phyloP scores from a whole-genome alignment of 2,797 vertebrate genomes.

The Diplodus puntazzo region DNA sequence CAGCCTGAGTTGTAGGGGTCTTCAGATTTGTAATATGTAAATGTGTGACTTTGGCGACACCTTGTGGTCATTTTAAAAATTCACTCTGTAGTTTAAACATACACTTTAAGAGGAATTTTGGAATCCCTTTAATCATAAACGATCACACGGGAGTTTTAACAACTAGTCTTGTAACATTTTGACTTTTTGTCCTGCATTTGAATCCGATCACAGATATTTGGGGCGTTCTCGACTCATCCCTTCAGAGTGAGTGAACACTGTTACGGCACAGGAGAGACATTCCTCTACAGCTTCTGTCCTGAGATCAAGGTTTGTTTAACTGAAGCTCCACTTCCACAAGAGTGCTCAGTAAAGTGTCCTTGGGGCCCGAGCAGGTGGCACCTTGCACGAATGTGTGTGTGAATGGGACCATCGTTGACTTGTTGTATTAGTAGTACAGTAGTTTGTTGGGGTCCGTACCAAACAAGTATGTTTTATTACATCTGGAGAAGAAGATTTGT shows the following conservation, averaged over 20 bases:
- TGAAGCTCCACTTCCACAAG: too few relatives aligned
- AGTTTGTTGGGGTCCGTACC: too few relatives aligned
- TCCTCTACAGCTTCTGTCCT: conserved; percentile 96
- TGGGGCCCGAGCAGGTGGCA: too few relatives aligned
- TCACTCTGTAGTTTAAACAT: background rate
- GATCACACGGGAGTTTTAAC: background rate
- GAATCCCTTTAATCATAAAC: background rate
- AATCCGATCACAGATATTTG: conserved; percentile 88
- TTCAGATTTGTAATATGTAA: background rate
- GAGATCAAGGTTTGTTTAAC: conserved; percentile 91
- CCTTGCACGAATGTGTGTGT: too few relatives aligned
- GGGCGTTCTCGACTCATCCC: conserved; percentile 95
- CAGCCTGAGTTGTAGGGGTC: background rate
- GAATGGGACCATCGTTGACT: too few relatives aligned
- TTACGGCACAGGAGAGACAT: conserved; percentile 98
- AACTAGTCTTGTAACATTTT: too few relatives aligned
- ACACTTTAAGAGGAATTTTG: background rate
- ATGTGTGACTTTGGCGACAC: background rate
- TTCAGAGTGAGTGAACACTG: conserved; percentile 97
- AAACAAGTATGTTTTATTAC: too few relatives aligned
- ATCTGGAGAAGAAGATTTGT: too few relatives aligned
- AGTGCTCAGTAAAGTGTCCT: too few relatives aligned
- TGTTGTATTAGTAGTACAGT: too few relatives aligned
- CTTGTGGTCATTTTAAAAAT: conserved; percentile 9
- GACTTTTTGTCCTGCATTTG: background rate